A percentile compares a stretch with the other conserved stretches of the same genome.
These are phyloP conservation scores for Apostichopus leukothele DNA, from an alignment of 53 echinoderm and acorn worm species.

Conservation along the genomic window DNA sequence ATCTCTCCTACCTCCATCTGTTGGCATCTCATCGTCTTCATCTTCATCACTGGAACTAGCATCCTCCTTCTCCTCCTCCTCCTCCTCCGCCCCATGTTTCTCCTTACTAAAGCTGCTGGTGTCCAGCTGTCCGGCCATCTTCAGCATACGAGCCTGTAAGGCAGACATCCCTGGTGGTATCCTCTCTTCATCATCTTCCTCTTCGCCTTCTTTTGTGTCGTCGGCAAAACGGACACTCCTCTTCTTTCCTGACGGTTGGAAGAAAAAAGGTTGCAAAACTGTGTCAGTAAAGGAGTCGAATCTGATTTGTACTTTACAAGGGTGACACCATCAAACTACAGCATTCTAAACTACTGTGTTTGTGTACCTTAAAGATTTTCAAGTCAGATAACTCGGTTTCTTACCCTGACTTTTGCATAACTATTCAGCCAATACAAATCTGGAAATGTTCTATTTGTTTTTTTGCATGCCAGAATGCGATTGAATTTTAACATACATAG, in stretches of 20 bases:
- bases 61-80: conserved; percentile 48
- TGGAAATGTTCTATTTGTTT: too few relatives aligned
- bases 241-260: conserved; percentile 47
- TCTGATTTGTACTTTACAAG: too few relatives aligned
- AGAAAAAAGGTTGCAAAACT: background rate
- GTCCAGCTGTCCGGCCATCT: conserved; percentile 85
- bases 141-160: conserved; percentile 89
- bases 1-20: conserved; percentile 45
- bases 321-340: too few relatives aligned
- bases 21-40: background rate
- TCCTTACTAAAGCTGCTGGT: conserved; percentile 39
- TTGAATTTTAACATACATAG: too few relatives aligned
- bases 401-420: too few relatives aligned
- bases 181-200: conserved; percentile 35
- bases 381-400: too few relatives aligned
- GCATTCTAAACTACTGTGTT: too few relatives aligned
- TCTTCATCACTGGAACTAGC: conserved; percentile 58
- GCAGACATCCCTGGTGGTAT: conserved; percentile 91
- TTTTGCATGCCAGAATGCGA: too few relatives aligned
- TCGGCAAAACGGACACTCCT: conserved; percentile 67
- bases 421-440: too few relatives aligned
- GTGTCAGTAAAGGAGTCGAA: too few relatives aligned
- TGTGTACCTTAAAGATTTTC: too few relatives aligned
- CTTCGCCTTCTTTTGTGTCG: conserved; percentile 36
- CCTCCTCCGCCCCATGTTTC: conserved; percentile 60